Conservation (phyloP, 2,797 vertebrate genomes). For the Mus minutoides region DNA sequence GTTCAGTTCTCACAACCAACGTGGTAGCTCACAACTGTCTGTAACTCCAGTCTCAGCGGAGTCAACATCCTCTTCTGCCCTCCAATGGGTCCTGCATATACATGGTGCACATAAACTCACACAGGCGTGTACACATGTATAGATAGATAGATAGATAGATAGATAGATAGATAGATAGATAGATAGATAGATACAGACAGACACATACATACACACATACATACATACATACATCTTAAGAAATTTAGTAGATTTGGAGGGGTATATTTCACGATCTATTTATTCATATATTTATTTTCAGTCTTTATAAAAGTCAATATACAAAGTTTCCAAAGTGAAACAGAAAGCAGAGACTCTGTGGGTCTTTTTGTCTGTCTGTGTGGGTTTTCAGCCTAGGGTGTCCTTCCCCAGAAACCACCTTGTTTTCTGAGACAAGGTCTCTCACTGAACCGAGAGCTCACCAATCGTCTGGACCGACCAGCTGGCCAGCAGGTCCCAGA, state of each 20-base stretch:
- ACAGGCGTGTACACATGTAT: too few relatives aligned
- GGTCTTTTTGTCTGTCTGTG: background rate
- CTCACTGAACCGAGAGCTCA: background rate
- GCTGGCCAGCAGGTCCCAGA: background rate
- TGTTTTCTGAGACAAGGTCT: background rate
- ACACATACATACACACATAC: background rate
- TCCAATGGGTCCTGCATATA: background rate
- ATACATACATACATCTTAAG: background rate
- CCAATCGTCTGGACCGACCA: too few relatives aligned
- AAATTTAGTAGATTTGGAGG: background rate
- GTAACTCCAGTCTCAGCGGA: background rate
- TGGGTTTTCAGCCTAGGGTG: background rate
- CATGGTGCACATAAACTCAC: background rate
- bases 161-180: too few relatives aligned
- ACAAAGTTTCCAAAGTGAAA: conserved; percentile 46
- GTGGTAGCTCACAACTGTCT: background rate
- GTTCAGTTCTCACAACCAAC: background rate
- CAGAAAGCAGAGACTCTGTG: background rate
- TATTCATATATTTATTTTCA: conserved; percentile 29
- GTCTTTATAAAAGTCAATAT: conserved; percentile 13
- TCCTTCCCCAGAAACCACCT: background rate
- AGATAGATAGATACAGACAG: too few relatives aligned
- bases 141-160: too few relatives aligned
- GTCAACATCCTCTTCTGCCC: background rate
- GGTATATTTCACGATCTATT: background rate